Base-by-base conservation (phyloP, 2,888 invertebrate species). In the Ametastegia equiseti region DNA sequence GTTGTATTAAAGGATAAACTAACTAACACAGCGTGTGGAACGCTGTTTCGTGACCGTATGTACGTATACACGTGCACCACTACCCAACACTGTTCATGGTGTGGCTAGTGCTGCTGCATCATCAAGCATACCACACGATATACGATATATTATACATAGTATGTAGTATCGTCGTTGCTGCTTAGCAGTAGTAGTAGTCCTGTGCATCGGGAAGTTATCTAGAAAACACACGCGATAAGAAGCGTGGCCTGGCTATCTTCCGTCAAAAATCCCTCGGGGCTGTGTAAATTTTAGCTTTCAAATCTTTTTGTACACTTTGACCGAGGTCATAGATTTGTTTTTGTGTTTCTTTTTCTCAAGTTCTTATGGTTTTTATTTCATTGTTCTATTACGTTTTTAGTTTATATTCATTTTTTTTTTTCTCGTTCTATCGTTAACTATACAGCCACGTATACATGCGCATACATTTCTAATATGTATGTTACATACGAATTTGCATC, bases 241-340 rank as follows among this genome's bases (percentile, higher is more conserved):
- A n/a, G n/a, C n/a, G n/a, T n/a, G n/a, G n/a, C n/a, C 33, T 33
- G 19, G n/a, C 19, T 75, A 75, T 54, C 54, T 75, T 75, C 36
- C 36, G n/a, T 75, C 36, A 54, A 75, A 75, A 54, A 54, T 75
- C 27, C 30, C 36, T 36, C n/a, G 19, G n/a, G 33, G 19, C 36
- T 78, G 60, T 78, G 78, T 78, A 60, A 27, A 78, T 78, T 63
- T 47, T 42, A 15, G 39, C 42, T 63, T 78, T 19, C n/a, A 54
- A 36, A 45, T 45, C 23, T 75, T 33, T 15, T 9, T 50, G 27
- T 78, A 57, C 54, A 60, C 78, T 78, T 78, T 78, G 78, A 78
- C 78, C 78, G 39, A 57, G 78, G 78, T 78, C 42, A 78, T 60
- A 78, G 54, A 78, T 42, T 42, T 60, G 60, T 63, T 42, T 60